Evolutionary conservation across 2,113 vertebrate genomes (phyloP), one percentile per base, ranked within the genome.

Genomic region (Chascanopsetta lugubris): DNA sequence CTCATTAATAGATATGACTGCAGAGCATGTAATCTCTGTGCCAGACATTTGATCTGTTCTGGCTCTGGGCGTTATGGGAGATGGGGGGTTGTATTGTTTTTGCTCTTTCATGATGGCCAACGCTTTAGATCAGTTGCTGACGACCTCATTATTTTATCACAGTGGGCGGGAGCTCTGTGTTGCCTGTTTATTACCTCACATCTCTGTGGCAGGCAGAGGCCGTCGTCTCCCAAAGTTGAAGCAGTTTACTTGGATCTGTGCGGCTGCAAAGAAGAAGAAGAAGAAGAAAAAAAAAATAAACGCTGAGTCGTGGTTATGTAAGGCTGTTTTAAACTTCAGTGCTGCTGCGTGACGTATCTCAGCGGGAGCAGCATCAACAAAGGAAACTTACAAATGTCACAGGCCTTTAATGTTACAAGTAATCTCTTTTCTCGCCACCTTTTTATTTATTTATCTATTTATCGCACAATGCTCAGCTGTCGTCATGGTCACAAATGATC

Each of bases 101-200:
- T 69, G 48, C 58, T 53, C 72, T 85, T 87, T 82, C 61, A 72
- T 80, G 66, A 76, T 74, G 81, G 56, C 63, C 69, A 4, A 22
- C 17, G 49, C 49, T 77, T 87, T 10, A 80, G 73, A 82, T 83
- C 79, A 70, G 61, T 60, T 26, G 51, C 79, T 57, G 40, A 48
- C 53, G 45, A 69, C 76, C 79, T 87, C 77, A 83, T 87, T 85
- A 87, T 80, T 80, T 80, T 66, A 73, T 73, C 68, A 74, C 71
- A 59, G 68, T 47, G 60, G 49, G 61, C 59, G 70, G 24, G 0
- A 54, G 57, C 25, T 27, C 20, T 12, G 13, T 47, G 53, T 61
- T 64, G 24, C 18, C 36, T 55, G 49, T 75, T 66, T 51, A 59
- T 71, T 73, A 78, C 71, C 58, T 74, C 59, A 42, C 11, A 56